phyloP scores from a whole-genome alignment of 2,797 vertebrate genomes.

The Serranus cabrilla region DNA sequence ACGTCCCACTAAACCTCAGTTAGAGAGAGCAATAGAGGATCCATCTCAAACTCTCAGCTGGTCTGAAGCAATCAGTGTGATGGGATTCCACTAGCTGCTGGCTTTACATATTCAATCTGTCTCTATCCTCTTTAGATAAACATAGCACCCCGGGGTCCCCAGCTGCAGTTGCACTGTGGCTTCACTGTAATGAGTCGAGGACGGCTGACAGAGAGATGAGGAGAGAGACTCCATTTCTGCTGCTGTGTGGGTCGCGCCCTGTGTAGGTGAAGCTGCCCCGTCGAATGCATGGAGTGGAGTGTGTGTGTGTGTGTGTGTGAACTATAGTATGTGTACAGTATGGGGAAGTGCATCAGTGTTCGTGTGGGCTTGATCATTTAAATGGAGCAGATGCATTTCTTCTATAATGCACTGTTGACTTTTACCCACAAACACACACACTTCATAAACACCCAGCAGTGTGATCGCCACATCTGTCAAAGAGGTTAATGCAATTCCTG shows the following conservation, averaged over 20 bases:
- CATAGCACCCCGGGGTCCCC: constrained; percentile 52
- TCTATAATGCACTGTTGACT: constrained; percentile 27
- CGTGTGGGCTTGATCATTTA: constrained; percentile 18
- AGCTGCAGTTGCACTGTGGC: constrained; percentile 55
- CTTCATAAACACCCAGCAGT: constrained; percentile 5
- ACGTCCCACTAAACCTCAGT: constrained; percentile 43
- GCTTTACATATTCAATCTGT: constrained; percentile 77
- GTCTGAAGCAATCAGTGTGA: constrained; percentile 73
- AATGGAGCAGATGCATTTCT: constrained; percentile 52
- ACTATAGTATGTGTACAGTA: not conserved
- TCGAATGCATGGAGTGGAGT: not conserved
- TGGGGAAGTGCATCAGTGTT: constrained; percentile 11
- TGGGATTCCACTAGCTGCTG: constrained; percentile 65
- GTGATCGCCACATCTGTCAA: constrained; percentile 31
- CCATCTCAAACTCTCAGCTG: constrained; percentile 71
- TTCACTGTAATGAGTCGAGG: constrained; percentile 55
- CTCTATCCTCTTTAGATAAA: constrained; percentile 73
- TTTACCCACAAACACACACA: not conserved
- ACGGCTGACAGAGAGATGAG: constrained; percentile 26
- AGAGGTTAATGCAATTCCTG: constrained; percentile 53
- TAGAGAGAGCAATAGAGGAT: constrained; percentile 52
- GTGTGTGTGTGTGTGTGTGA: not conserved
- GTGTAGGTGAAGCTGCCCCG: constrained; percentile 24
- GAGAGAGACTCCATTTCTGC: constrained; percentile 24
- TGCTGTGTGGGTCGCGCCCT: constrained; percentile 4